Base-by-base conservation (phyloP, 2,797 vertebrate species). In the Sciurus vulgaris region DNA sequence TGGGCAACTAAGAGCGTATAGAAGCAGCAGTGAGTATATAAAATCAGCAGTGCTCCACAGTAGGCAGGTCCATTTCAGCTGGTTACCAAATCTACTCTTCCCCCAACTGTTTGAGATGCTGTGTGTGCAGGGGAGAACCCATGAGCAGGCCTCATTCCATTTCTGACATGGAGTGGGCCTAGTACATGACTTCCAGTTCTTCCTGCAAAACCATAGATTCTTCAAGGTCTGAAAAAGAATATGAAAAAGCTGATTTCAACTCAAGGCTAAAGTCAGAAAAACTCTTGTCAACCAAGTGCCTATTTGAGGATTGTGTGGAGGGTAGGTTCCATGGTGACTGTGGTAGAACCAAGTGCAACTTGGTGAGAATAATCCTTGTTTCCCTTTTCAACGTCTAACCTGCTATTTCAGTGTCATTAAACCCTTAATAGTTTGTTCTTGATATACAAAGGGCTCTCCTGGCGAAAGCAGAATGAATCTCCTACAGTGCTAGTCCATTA, bases 361-460 rank as follows among this genome's bases (percentile, higher is more conserved):
- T 91, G 51, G 69, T 93, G 65, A 96, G 78, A 86, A 97, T 41
- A 97, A 41, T 73, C 89, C 38, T 51, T 2, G 30, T 89, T 98
- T 91, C 56, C 28, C 61, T 86, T 97, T 95, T 85, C 73, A 47
- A 13, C 14, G 11, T 74, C 76, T 91, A 63, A 89, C 95, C 84
- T 67, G 0, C 35, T 82, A 10, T 2, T 88, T 44, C n/a, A 88
- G 61, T 97, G 89, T 96, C 87, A 9, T 73, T 97, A 96, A 95
- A 86, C 69, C 76, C 76, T 93, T 96, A 95, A 96, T 96, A 96
- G 86, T 95, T 89, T 94, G 84, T 95, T 97, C 87, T 94, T 78
- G 15, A 79, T 96, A 87, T 28, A 73, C 56, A 78, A 84, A 96
- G 72, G 38, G 30, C 82, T 89, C 13, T 91, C 81, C n/a, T 96